Base-by-base conservation (phyloP, 1,140 invertebrate species). In the Zophobas morio region DNA sequence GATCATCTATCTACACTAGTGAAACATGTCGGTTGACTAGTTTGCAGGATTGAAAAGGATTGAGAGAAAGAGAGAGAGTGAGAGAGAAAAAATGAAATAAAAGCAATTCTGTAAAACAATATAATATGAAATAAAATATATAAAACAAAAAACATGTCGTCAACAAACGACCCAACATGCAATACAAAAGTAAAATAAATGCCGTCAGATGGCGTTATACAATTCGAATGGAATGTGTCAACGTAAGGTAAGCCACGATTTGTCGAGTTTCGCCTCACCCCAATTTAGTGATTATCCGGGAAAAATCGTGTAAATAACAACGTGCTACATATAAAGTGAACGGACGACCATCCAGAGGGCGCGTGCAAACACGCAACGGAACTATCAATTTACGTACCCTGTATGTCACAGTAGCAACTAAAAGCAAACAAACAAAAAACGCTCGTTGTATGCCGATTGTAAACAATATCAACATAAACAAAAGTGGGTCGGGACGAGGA, bases 301-400 rank as follows among this genome's bases (percentile, higher is more conserved):
- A 76, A 76, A 78, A 78, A 78, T 77, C 56, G 82, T 83, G 81
- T 83, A 75, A 80, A 84, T 84, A 84, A 84, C 83, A 84, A 84
- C 78, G 83, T 84, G 83, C 83, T 34, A 82, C 78, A 82, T 83
- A 78, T 63, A 84, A 84, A 82, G 79, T 82, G 78, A 81, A 77
- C 77, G 33, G 39, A 66, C 60, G 37, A 40, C 36, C 60, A 66
- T 66, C 60, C 60, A 66, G 60, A 66, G 72, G 72, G 72, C 46
- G 49, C 46, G 51, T 20, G 20, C 51, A 20, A 20, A 20, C 20
- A 20, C 20, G 20, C 1, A 37, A 71, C 47, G 35, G 42, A 49
- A 71, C 70, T 32, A 47, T 47, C 70, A 39, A 51, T 72, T 72
- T 56, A 47, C 66, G 20, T 49, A 72, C 70, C 70, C 47, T 56